These are phyloP conservation scores for Lagopus muta DNA, from an alignment of 2,113 vertebrate genomes.

Conservation along the genomic window DNA sequence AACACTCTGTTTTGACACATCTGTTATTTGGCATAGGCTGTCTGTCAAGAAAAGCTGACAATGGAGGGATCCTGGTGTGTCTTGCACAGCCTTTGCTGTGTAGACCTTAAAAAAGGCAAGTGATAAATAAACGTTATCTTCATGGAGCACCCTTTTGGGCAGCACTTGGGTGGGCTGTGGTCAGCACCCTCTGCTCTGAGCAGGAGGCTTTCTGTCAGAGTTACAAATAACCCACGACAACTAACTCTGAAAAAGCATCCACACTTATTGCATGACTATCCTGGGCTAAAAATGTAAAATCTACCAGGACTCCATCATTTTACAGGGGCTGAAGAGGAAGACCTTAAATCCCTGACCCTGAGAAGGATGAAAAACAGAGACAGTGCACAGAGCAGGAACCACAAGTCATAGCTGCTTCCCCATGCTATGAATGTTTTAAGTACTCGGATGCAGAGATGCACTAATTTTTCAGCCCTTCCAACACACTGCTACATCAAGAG, in stretches of 20 bases:
- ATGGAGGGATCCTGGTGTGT: not conserved
- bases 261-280: not conserved
- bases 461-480: not conserved
- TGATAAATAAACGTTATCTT: not conserved
- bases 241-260: not conserved
- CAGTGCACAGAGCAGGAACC: not conserved
- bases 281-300: accelerated
- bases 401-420: not conserved
- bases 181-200: not conserved
- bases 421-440: not conserved
- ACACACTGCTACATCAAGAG: not conserved
- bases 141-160: not conserved
- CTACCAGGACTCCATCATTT: not conserved
- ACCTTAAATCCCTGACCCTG: not conserved
- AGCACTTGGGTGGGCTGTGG: accelerated
- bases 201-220: not conserved
- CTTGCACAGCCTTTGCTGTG: not conserved
- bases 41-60: constrained; percentile 34
- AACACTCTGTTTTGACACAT: constrained; percentile 17
- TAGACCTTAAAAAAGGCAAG: not conserved
- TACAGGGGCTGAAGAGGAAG: not conserved
- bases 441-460: not conserved
- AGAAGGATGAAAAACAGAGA: not conserved
- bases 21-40: not conserved
- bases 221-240: not conserved